Evolutionary conservation across 2,113 vertebrate species (phyloP).

Genomic region (Lepisosteus osseus): DNA sequence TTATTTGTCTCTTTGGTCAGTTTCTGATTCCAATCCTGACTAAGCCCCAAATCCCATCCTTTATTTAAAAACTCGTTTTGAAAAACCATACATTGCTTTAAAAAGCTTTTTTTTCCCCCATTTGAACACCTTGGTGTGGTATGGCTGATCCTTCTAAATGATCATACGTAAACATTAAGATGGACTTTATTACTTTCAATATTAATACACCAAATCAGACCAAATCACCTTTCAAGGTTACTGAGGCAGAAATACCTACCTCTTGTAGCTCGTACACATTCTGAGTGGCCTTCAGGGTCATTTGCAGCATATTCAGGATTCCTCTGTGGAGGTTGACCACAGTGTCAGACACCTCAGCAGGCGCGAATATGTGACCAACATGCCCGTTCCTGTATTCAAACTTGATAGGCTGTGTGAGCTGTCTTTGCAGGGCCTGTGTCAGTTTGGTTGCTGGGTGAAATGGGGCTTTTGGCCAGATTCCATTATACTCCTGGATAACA

Average conservation of each 20-base stretch:
- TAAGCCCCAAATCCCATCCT: too few species aligned
- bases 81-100: too few species aligned
- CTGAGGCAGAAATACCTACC: constrained; percentile 35
- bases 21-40: too few species aligned
- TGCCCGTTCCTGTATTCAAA: constrained; percentile 54
- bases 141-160: too few species aligned
- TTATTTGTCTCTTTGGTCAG: too few species aligned
- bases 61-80: too few species aligned
- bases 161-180: too few species aligned
- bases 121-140: too few species aligned
- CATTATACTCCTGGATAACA: constrained; percentile 49
- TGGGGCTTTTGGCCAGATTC: constrained; percentile 35
- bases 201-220: too few species aligned
- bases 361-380: constrained; percentile 39
- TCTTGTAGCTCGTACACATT: constrained; percentile 52
- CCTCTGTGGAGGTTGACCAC: constrained; percentile 51
- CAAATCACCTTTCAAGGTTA: too few species aligned
- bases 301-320: constrained; percentile 43
- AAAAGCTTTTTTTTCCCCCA: too few species aligned
- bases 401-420: constrained; percentile 42
- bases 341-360: constrained; percentile 33
- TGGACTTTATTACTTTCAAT: too few species aligned
- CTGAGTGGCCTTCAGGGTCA: constrained; percentile 47
- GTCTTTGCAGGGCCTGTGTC: constrained; percentile 28
- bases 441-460: constrained; percentile 48